Percentiles rank a stretch among this genome's conserved stretches.
phyloP scores from a whole-genome alignment of 53 echinoderm and acorn worm species.

The Paracentrotus lividus region DNA sequence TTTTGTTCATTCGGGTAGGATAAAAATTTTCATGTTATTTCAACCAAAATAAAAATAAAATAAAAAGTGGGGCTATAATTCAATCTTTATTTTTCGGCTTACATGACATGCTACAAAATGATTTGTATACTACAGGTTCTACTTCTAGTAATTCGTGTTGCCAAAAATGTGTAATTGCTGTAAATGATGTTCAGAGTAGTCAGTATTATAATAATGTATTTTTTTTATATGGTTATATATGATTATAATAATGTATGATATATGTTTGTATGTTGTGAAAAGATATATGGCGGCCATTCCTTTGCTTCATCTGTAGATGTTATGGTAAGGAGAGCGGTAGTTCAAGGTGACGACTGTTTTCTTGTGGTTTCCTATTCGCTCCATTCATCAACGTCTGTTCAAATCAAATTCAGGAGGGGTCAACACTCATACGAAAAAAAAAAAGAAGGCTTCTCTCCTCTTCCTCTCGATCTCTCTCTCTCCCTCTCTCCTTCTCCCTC shows the following conservation, averaged over 20 bases:
- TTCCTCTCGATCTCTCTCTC: slow-evolving; percentile 35
- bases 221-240: no score
- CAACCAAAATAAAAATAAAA: neutral
- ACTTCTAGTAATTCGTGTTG: no score
- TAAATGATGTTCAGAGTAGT: no score
- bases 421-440: neutral
- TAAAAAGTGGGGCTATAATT: neutral
- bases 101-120: no score
- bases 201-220: no score
- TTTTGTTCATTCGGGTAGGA: neutral
- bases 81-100: no score
- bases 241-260: no score
- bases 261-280: neutral
- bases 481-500: slow-evolving; percentile 24
- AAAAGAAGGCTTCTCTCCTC: neutral
- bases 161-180: no score
- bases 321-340: neutral
- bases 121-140: no score
- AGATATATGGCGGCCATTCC: neutral
- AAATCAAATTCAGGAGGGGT: neutral
- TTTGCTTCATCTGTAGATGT: neutral
- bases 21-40: neutral
- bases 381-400: neutral
- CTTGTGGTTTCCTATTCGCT: slow-evolving; percentile 37
- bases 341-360: slow-evolving; percentile 15